Base-by-base conservation (phyloP, 2,113 vertebrate species). In the Drymodes brunneopygia region DNA sequence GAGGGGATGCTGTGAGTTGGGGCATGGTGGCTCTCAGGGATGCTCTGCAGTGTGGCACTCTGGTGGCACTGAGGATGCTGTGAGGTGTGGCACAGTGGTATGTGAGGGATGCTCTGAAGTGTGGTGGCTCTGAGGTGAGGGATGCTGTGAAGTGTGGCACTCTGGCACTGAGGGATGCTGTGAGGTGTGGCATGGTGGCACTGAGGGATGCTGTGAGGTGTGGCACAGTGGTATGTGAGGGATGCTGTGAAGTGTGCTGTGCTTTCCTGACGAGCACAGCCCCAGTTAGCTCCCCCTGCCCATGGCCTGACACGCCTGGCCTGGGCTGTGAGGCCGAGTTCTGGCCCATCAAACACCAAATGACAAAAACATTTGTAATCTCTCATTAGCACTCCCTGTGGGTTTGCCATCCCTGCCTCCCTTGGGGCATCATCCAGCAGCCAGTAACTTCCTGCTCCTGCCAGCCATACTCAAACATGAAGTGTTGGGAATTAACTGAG, bases 151-250 rank as follows among this genome's bases (percentile, higher is more conserved):
- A n/a, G n/a, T n/a, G n/a, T n/a, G n/a, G n/a, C n/a, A n/a, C n/a
- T n/a, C n/a, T n/a, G n/a, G n/a, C n/a, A n/a, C n/a, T n/a, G n/a
- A n/a, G n/a, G n/a, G n/a, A n/a, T n/a, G n/a, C n/a, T n/a, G n/a
- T n/a, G n/a, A n/a, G n/a, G n/a, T n/a, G n/a, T n/a, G n/a, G n/a
- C n/a, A n/a, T n/a, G n/a, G n/a, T n/a, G n/a, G n/a, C n/a, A n/a
- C n/a, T n/a, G n/a, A n/a, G n/a, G n/a, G n/a, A n/a, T n/a, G n/a
- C n/a, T n/a, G n/a, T n/a, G n/a, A n/a, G n/a, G n/a, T n/a, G n/a
- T n/a, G n/a, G n/a, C n/a, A n/a, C n/a, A n/a, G n/a, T n/a, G 95
- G 97, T 94, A 62, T 3, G 13, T 77, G 95, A 95, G 90, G 90
- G 96, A 66, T 65, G 25, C 91, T 88, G 70, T 70, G 94, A 75